phyloP scores from a whole-genome alignment of 2,113 vertebrate genomes.

The Myotis brandtii region DNA sequence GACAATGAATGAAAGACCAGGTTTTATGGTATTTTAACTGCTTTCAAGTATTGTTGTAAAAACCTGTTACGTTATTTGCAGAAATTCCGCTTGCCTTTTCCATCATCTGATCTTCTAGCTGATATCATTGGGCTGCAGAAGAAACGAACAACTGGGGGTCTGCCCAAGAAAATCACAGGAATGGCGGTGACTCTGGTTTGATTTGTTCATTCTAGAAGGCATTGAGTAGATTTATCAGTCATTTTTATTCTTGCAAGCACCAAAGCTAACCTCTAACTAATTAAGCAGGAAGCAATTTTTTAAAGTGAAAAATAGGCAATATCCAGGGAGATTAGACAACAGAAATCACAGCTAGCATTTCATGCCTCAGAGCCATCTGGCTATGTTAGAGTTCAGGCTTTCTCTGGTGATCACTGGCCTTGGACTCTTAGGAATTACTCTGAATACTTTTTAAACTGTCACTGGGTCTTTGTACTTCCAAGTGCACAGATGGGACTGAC shows the following conservation, averaged over 20 bases:
- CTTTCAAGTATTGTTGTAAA: conserved; percentile 54
- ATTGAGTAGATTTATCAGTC: neutral
- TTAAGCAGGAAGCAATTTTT: neutral
- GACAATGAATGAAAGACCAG: neutral
- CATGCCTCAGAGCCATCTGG: neutral
- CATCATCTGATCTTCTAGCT: conserved; percentile 82
- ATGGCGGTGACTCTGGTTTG: conserved; percentile 42
- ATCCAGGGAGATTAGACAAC: neutral
- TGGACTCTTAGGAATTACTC: neutral
- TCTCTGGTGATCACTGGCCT: neutral
- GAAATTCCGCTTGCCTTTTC: conserved; percentile 89
- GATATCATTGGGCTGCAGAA: conserved; percentile 82
- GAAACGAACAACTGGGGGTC: conserved; percentile 39
- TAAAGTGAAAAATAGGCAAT: neutral
- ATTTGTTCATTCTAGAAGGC: conserved; percentile 16
- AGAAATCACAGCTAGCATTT: neutral
- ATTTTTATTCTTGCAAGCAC: neutral
- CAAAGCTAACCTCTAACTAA: neutral
- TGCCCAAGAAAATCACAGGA: conserved; percentile 73
- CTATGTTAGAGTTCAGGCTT: neutral
- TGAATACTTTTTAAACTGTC: neutral
- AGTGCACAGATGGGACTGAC: neutral
- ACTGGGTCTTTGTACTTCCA: neutral
- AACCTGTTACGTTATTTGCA: conserved; percentile 73
- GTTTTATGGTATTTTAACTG: neutral